A percentile compares a stretch with the other conserved stretches of the same genome.
Conservation (phyloP, 2,113 vertebrate species). For the Pomatostomus ruficeps region DNA sequence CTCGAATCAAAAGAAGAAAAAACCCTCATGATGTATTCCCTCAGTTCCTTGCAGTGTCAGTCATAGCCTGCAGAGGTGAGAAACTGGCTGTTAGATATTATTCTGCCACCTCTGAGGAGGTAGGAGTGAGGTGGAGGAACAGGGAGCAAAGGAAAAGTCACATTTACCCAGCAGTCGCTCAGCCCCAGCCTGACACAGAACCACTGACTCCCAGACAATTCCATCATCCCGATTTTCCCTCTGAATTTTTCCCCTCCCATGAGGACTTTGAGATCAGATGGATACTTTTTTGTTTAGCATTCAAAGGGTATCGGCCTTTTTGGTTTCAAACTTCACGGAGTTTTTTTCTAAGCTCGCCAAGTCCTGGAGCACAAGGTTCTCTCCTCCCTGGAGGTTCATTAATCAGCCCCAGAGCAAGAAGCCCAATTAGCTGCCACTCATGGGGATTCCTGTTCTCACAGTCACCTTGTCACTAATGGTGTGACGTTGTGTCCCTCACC, state of each 20-base stretch:
- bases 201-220: not conserved
- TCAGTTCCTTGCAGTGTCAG: not conserved
- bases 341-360: not conserved
- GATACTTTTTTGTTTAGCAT: not conserved
- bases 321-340: not conserved
- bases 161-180: not conserved
- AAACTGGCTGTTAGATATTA: not conserved
- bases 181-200: not conserved
- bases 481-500: not conserved
- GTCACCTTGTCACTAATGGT: not conserved
- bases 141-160: not conserved
- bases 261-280: not conserved
- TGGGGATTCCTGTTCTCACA: not conserved
- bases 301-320: not conserved
- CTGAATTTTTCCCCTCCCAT: not conserved
- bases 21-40: not conserved
- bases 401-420: not conserved
- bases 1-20: not conserved
- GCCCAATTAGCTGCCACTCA: not conserved
- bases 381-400: not conserved
- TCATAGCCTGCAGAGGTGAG: conserved; percentile 21
- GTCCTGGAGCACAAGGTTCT: not conserved
- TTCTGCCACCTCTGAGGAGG: conserved; percentile 3
- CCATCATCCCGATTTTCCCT: not conserved
- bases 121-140: not conserved